These are phyloP conservation scores for Amblyornis subalaris DNA, from an alignment of 2,113 vertebrate genomes.

Conservation along the genomic window DNA sequence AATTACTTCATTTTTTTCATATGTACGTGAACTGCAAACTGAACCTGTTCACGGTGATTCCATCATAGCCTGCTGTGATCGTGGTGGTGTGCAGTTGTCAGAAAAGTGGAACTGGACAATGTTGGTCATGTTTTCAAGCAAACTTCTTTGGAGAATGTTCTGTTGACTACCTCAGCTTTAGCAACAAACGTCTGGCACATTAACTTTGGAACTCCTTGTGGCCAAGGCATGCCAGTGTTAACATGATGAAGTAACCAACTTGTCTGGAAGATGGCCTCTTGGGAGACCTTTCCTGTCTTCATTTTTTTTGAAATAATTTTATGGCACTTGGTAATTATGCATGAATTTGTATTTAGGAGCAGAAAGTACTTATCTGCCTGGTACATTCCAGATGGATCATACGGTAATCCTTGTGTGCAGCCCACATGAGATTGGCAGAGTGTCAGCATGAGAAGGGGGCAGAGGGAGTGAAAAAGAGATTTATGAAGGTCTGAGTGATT, in stretches of 20 bases:
- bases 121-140: neutral
- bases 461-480: conserved; percentile 55
- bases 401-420: conserved; percentile 66
- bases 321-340: neutral
- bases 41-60: neutral
- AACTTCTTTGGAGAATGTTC: neutral
- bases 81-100: neutral
- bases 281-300: neutral
- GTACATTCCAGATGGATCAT: conserved; percentile 65
- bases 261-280: neutral
- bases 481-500: conserved; percentile 65
- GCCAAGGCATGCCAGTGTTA: neutral
- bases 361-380: conserved; percentile 44
- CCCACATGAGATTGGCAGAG: conserved; percentile 57
- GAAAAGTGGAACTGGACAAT: neutral
- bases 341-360: conserved; percentile 42
- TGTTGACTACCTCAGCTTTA: neutral
- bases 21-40: neutral
- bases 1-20: neutral
- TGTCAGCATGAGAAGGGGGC: conserved; percentile 56
- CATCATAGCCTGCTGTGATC: neutral
- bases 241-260: neutral
- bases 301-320: neutral
- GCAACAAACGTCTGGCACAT: neutral
- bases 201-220: neutral